Percentiles rank a stretch among this genome's conserved stretches.
phyloP scores from a whole-genome alignment of 1,140 invertebrate species.

The Aphis craccivora region DNA sequence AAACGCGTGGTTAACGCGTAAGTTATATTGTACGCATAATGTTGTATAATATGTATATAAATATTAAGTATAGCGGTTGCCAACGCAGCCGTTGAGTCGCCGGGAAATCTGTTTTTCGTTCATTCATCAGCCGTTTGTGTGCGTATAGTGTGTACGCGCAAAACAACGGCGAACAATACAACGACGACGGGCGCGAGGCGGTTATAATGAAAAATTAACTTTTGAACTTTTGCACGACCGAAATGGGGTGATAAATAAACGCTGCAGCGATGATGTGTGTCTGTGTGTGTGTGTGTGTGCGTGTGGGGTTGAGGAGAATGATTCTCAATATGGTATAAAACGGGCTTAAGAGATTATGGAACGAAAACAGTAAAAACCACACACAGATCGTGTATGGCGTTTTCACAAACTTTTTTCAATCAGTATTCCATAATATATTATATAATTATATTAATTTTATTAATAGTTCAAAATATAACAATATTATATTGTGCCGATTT shows the following conservation, averaged over 20 bases:
- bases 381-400: background rate
- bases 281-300: background rate
- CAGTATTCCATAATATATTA: background rate
- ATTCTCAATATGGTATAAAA: background rate
- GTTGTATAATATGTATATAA: background rate
- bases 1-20: background rate
- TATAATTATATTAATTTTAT: too few species aligned
- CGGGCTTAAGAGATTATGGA: background rate
- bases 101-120: conserved; percentile 44
- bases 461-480: too few species aligned
- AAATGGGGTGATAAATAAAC: conserved; percentile 22
- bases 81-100: background rate
- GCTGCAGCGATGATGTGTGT: background rate
- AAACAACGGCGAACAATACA: background rate
- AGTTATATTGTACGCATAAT: background rate
- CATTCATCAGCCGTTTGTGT: background rate
- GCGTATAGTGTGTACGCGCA: too few species aligned
- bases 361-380: background rate
- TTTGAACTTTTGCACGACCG: conserved; percentile 15
- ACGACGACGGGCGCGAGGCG: background rate
- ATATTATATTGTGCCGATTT: too few species aligned
- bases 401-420: background rate
- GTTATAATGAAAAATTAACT: conserved; percentile 49
- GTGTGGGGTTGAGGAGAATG: background rate
- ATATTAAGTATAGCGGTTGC: background rate